These are phyloP conservation scores for Parambassis ranga DNA, from an alignment of 2,797 vertebrate species.

Conservation along the genomic window DNA sequence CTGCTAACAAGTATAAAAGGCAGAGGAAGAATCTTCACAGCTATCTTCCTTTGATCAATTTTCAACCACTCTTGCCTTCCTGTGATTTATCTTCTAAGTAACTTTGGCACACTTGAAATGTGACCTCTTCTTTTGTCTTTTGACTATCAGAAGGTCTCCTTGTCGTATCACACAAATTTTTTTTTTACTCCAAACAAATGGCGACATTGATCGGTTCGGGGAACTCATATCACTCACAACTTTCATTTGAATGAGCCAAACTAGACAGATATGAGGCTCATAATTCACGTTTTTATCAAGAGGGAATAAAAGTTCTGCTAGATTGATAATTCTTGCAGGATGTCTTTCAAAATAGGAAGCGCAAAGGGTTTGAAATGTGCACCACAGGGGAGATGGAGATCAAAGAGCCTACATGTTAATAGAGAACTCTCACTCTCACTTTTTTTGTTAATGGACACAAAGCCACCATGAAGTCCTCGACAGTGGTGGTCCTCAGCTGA, in stretches of 20 bases:
- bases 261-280: conserved; percentile 18
- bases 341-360: conserved; percentile 61
- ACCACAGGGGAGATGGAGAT: conserved; percentile 68
- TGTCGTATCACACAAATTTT: not conserved
- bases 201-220: not conserved
- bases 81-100: conserved; percentile 23
- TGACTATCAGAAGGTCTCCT: conserved; percentile 9
- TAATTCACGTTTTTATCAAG: conserved; percentile 24
- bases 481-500: conserved; percentile 30
- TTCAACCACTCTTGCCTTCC: conserved; percentile 17
- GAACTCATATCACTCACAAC: not conserved
- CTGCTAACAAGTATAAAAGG: conserved; percentile 66
- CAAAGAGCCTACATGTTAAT: conserved; percentile 62
- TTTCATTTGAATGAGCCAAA: conserved; percentile 6
- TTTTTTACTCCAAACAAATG: too few species aligned
- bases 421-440: conserved; percentile 34
- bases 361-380: conserved; percentile 58
- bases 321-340: conserved; percentile 66
- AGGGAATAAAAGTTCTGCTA: conserved; percentile 41
- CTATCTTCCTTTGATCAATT: conserved; percentile 68
- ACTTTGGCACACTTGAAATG: conserved; percentile 25
- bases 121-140: conserved; percentile 34
- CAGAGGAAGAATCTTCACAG: conserved; percentile 49
- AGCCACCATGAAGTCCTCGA: conserved; percentile 38
- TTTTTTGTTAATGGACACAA: conserved; percentile 48